These are phyloP conservation scores for Nomada ruficornis DNA, from an alignment of 2,888 invertebrate species.

Conservation along the genomic window DNA sequence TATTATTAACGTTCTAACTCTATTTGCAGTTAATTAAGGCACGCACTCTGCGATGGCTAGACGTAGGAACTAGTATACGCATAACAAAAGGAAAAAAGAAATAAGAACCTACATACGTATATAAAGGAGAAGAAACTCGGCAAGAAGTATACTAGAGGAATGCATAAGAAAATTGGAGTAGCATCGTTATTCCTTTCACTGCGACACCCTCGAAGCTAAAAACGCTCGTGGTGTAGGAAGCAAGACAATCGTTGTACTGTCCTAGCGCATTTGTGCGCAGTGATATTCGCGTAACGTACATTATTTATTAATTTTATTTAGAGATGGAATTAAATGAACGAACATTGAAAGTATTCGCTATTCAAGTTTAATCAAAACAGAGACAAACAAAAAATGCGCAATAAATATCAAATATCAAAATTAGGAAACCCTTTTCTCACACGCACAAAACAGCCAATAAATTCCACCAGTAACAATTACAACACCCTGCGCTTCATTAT, in stretches of 20 bases:
- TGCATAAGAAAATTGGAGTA: slow-evolving; percentile 35
- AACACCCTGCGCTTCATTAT: too few relatives aligned
- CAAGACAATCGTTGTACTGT: slow-evolving; percentile 1
- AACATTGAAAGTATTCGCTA: too few relatives aligned
- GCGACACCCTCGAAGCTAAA: slow-evolving; percentile 28
- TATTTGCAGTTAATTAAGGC: background rate
- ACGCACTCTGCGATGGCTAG: too few relatives aligned
- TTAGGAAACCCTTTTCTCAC: too few relatives aligned
- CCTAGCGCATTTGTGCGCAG: background rate
- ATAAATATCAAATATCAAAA: too few relatives aligned
- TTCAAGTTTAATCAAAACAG: too few relatives aligned
- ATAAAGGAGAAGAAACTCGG: background rate
- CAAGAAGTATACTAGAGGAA: slow-evolving; percentile 30
- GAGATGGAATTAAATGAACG: background rate
- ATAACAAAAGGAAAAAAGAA: background rate
- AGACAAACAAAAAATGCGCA: too few relatives aligned
- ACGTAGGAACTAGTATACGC: background rate
- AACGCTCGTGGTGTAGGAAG: background rate
- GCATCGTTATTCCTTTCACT: slow-evolving; percentile 36
- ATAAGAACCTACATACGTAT: background rate
- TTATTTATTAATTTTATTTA: background rate
- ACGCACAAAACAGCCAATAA: too few relatives aligned
- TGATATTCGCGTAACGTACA: background rate
- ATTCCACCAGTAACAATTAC: too few relatives aligned
- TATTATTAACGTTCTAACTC: too few relatives aligned